Conservation (phyloP, 2,888 invertebrate genomes). For the Heliconius sara region DNA sequence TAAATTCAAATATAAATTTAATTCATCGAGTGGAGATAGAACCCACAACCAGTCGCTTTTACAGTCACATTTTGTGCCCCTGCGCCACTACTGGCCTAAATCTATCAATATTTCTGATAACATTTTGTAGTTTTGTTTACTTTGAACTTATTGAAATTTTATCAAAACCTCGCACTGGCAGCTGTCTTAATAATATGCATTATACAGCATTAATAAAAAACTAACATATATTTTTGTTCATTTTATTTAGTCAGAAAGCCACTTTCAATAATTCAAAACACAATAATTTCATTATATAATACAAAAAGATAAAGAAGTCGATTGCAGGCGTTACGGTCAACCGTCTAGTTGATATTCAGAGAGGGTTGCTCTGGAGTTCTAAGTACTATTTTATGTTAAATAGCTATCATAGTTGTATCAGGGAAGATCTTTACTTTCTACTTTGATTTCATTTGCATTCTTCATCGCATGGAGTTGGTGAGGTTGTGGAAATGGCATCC, state of each 20-base stretch:
- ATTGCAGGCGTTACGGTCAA: constrained; percentile 21
- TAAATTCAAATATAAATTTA: no score
- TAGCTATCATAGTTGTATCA: constrained; percentile 68
- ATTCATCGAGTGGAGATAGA: no score
- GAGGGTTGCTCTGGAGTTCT: constrained; percentile 65
- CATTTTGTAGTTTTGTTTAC: no score
- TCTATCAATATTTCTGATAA: no score
- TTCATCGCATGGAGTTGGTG: background rate
- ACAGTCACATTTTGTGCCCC: no score
- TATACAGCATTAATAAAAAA: background rate
- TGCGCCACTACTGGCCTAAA: no score
- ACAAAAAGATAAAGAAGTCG: constrained; percentile 21
- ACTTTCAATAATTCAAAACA: background rate
- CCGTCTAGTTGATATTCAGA: constrained; percentile 41
- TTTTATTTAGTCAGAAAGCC: background rate
- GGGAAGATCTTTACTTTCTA: constrained; percentile 50
- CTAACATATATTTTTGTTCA: no score
- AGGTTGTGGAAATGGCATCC: background rate
- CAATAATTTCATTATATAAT: background rate
- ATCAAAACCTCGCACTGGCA: no score
- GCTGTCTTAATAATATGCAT: background rate
- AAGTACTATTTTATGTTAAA: constrained; percentile 81
- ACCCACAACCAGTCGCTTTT: no score
- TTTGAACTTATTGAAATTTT: no score
- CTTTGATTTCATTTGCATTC: constrained; percentile 68